phyloP scores from a whole-genome alignment of 2,797 vertebrate species.

The Euphonia xanthogaster region DNA sequence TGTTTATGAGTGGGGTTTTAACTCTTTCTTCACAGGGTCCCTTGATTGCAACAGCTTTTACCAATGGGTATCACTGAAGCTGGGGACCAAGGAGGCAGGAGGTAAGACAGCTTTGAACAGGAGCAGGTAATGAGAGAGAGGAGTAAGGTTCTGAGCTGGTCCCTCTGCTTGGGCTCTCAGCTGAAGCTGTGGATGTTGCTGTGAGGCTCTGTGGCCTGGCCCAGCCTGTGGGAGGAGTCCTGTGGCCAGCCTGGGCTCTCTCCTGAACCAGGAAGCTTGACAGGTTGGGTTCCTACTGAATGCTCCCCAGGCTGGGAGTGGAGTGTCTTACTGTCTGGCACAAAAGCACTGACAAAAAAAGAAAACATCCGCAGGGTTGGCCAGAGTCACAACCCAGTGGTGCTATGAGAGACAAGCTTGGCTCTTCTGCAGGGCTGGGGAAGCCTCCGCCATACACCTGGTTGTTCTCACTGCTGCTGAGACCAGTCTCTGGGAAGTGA shows the following conservation, averaged over 20 bases:
- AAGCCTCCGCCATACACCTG: background rate
- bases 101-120: constrained; percentile 73
- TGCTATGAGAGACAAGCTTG: background rate
- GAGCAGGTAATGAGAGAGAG: background rate
- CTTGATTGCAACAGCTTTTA: constrained; percentile 99
- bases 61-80: constrained; percentile 98
- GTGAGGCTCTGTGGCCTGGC: background rate
- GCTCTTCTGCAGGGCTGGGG: background rate
- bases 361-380: background rate
- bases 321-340: background rate
- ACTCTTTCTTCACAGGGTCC: constrained; percentile 83
- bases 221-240: background rate
- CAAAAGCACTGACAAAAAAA: background rate
- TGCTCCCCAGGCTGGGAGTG: background rate
- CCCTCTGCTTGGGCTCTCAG: background rate
- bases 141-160: background rate
- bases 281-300: background rate
- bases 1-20: background rate
- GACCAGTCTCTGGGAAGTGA: background rate
- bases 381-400: background rate
- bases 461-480: background rate
- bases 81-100: constrained; percentile 77
- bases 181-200: background rate
- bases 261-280: background rate
- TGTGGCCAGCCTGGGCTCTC: background rate